Base-by-base conservation (phyloP, 2,888 invertebrate species). In the Leptopilina drosophilae region DNA sequence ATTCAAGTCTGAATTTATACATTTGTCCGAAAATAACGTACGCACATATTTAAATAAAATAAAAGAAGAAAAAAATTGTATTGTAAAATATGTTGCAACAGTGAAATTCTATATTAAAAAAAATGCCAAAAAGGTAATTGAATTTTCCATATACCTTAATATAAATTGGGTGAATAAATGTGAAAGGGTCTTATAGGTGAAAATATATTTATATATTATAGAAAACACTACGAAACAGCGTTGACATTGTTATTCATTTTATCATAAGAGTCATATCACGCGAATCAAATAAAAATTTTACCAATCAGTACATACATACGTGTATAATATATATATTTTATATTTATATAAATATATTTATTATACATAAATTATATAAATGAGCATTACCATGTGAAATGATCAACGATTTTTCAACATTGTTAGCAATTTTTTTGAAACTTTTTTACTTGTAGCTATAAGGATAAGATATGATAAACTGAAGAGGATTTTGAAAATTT, bases 251-350 rank as follows among this genome's bases (percentile, higher is more conserved):
- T 87, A 83, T 78, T 87, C 85, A 84, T 85, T 87, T 85, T 83
- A 82, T 84, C 85, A 83, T 83, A 79, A 82, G 76, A 86, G 83
- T 82, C 88, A 88, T 89, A 89, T 89, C 89, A 88, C 80, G 78
- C 56, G 85, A 88, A 87, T 85, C 86, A 87, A 87, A 42, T 42
- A 87, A 83, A 79, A 85, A 87, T 86, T 87, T 88, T 85, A 85
- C 81, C 82, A 86, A 82, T 79, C 84, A 83, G 82, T 76, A 77
- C 80, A 67, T 33, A 33, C 64, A 78, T 82, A 42, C 8, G 59
- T 65, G 78, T 82, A 75, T 79, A 49, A 49, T 42, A 78, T 77
- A 81, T 81, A 81, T 49, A 53, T n/a, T 33, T 0, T 26, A 26
- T 26, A 26, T 0, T 0, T 26, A 26, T 26, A 26, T 26, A 26